Evolutionary conservation across 2,113 vertebrate species (phyloP).

Genomic region (Labrus mixtus): DNA sequence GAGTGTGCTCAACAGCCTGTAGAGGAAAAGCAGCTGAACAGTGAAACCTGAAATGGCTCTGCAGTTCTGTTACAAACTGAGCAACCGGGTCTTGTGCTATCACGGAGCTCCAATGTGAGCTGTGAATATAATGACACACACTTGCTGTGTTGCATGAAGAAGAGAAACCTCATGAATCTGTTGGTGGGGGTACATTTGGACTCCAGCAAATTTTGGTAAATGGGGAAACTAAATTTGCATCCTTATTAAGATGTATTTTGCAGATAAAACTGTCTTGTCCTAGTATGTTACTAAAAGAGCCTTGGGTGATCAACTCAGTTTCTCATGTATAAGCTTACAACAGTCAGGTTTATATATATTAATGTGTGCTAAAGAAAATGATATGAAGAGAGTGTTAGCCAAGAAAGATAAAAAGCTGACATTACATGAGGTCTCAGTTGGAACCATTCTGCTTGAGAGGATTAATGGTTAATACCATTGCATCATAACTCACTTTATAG

Average conservation of each 20-base stretch:
- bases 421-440: too few relatives aligned
- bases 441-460: too few relatives aligned
- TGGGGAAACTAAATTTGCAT: background rate
- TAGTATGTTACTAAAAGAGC: background rate
- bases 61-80: slow-evolving; percentile 18
- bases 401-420: background rate
- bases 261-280: background rate
- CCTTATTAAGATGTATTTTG: background rate
- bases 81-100: background rate
- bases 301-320: background rate
- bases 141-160: background rate
- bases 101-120: slow-evolving; percentile 6
- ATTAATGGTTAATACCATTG: too few relatives aligned
- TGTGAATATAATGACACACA: background rate
- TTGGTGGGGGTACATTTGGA: background rate
- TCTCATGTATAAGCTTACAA: background rate
- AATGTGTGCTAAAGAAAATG: background rate
- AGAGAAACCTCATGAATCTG: background rate
- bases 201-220: background rate
- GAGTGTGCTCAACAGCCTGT: slow-evolving; percentile 52
- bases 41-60: slow-evolving; percentile 12
- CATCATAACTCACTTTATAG: too few relatives aligned
- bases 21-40: slow-evolving; percentile 33
- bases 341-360: too few relatives aligned
- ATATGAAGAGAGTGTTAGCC: background rate